These are phyloP conservation scores for Neocrepidodera transversa DNA, from an alignment of 2,888 invertebrate genomes.

Conservation along the genomic window DNA sequence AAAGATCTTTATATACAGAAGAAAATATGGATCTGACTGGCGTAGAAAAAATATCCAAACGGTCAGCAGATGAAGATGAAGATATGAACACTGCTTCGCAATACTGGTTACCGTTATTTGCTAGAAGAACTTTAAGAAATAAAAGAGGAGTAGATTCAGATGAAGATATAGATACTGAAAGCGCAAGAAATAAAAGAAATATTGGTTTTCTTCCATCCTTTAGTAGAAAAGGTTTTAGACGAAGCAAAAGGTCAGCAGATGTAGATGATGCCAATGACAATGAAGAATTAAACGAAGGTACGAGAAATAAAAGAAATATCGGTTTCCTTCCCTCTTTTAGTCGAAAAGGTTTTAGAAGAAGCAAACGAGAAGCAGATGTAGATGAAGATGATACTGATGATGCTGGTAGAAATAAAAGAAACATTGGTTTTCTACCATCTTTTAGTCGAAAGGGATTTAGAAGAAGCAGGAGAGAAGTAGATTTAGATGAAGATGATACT, in stretches of 20 bases:
- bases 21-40: constrained; percentile 21
- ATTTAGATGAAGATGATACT: constrained; percentile 22
- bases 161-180: constrained; percentile 1
- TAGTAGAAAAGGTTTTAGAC: constrained; percentile 30
- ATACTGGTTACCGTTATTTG: constrained; percentile 28
- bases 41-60: constrained; percentile 35
- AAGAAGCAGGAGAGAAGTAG: constrained; percentile 22
- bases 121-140: constrained; percentile 25
- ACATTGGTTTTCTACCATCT: constrained; percentile 27
- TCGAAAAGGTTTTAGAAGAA: constrained; percentile 32
- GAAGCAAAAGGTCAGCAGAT: constrained; percentile 24
- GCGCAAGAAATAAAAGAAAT: constrained; percentile 24
- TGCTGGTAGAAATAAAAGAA: constrained; percentile 21
- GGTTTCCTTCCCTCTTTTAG: constrained; percentile 34
- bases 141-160: constrained; percentile 15
- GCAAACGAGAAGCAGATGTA: constrained; percentile 20
- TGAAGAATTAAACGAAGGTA: neutral
- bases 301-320: constrained; percentile 22
- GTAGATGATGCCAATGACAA: constrained; percentile 15
- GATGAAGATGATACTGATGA: constrained; percentile 16
- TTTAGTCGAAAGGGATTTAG: constrained; percentile 29
- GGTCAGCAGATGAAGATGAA: constrained; percentile 24
- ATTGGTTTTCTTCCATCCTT: constrained; percentile 33
- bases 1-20: constrained; percentile 24
- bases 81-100: constrained; percentile 25